These are phyloP conservation scores for Gobionotothen gibberifrons DNA, from an alignment of 2,797 vertebrate species.

Conservation along the genomic window DNA sequence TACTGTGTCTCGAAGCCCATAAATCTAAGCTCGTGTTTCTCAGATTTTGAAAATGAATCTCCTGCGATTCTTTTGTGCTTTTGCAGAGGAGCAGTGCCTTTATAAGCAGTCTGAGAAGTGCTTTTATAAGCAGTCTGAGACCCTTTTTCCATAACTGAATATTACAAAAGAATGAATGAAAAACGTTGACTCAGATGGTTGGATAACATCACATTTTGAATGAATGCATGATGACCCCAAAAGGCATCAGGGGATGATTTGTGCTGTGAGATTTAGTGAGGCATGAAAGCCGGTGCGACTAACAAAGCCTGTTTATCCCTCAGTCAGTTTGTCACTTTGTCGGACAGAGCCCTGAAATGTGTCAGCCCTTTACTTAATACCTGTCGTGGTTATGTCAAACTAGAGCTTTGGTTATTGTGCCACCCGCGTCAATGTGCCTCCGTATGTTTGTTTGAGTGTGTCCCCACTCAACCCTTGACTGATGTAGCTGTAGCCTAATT, in stretches of 20 bases:
- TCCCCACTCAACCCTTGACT: slow-evolving; percentile 70
- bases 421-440: slow-evolving; percentile 27
- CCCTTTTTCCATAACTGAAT: slow-evolving; percentile 1
- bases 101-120: background rate
- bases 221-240: slow-evolving; percentile 4
- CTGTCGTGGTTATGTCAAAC: slow-evolving; percentile 12
- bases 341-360: slow-evolving; percentile 3
- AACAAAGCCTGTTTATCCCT: background rate
- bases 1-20: background rate
- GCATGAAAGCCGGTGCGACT: background rate
- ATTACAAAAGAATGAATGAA: background rate
- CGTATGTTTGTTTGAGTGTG: slow-evolving; percentile 50
- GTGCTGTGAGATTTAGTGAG: slow-evolving; percentile 15
- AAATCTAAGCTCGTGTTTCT: background rate
- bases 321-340: slow-evolving; percentile 7
- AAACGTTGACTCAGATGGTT: background rate
- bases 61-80: background rate
- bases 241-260: slow-evolving; percentile 24
- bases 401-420: slow-evolving; percentile 24
- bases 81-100: background rate
- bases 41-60: slow-evolving; percentile 9
- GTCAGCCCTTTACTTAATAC: slow-evolving; percentile 30
- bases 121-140: background rate
- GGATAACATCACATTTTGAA: slow-evolving; percentile 3
- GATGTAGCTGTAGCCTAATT: slow-evolving; percentile 78